Conservation (phyloP, 2,113 vertebrate genomes). For the Protomyctophum bolini region DNA sequence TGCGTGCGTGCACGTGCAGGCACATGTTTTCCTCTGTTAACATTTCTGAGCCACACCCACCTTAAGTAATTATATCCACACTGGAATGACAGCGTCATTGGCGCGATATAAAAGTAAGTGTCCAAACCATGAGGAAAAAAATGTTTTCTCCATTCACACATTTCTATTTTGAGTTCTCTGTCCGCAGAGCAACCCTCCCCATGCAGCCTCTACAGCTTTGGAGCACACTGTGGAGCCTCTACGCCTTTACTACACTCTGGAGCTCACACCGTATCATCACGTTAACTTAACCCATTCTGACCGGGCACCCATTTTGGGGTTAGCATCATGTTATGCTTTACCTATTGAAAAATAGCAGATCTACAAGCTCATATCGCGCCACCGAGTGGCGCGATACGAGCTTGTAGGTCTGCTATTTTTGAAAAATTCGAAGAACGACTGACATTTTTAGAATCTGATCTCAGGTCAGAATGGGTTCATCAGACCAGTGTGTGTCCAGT, state of each 20-base stretch:
- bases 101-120: constrained; percentile 42
- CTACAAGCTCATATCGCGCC: too few relatives aligned
- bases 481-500: too few relatives aligned
- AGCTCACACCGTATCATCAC: background rate
- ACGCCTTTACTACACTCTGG: background rate
- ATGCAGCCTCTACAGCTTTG: background rate
- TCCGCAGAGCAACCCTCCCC: constrained; percentile 12
- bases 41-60: constrained; percentile 58
- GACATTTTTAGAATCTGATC: too few relatives aligned
- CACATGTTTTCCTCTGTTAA: constrained; percentile 45
- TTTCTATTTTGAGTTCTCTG: constrained; percentile 52
- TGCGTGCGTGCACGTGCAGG: background rate
- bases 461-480: too few relatives aligned
- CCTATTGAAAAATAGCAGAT: too few relatives aligned
- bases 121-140: constrained; percentile 29
- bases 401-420: too few relatives aligned
- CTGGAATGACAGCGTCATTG: constrained; percentile 57
- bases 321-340: too few relatives aligned
- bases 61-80: constrained; percentile 67
- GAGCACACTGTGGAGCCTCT: background rate
- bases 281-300: too few relatives aligned
- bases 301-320: too few relatives aligned
- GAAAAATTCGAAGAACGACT: too few relatives aligned
- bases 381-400: too few relatives aligned
- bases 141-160: constrained; percentile 43